These are phyloP conservation scores for Odobenus rosmarus DNA, from an alignment of 2,113 vertebrate species.

Conservation along the genomic window DNA sequence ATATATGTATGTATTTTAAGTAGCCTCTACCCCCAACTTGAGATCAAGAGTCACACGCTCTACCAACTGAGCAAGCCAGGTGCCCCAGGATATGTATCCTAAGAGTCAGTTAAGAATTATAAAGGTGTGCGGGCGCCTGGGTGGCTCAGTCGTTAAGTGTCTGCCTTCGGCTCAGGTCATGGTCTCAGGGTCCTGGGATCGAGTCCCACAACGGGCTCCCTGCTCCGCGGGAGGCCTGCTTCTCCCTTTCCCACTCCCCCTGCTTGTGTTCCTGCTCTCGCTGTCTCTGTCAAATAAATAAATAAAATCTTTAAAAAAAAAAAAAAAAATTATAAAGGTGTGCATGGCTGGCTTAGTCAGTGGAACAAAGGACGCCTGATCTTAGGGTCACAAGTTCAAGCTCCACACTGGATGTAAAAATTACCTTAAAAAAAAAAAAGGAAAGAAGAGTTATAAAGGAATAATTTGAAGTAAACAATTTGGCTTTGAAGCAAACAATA, in stretches of 20 bases:
- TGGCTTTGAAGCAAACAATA: neutral
- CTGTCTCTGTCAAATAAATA: too few relatives aligned
- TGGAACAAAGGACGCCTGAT: neutral
- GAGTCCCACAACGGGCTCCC: too few relatives aligned
- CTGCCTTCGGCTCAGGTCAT: too few relatives aligned
- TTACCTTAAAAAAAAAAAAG: neutral
- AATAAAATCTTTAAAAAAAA: too few relatives aligned
- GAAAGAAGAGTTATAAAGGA: neutral
- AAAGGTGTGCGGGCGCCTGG: neutral
- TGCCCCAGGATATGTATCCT: neutral
- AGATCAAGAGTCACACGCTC: neutral
- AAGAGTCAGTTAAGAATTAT: neutral
- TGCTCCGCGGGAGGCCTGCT: too few relatives aligned
- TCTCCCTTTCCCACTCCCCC: too few relatives aligned
- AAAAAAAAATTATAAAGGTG: neutral
- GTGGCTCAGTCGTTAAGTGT: too few relatives aligned
- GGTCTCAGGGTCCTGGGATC: too few relatives aligned
- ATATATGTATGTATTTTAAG: neutral
- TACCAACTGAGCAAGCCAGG: neutral
- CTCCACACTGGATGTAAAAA: neutral
- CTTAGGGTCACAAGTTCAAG: neutral
- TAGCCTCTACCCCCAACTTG: neutral
- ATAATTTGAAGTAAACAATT: neutral
- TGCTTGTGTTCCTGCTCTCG: too few relatives aligned
- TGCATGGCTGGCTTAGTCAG: neutral